Percentiles rank a stretch among this genome's conserved stretches.
Conservation (phyloP, 2,888 invertebrate genomes). For the Amorpha juglandis region DNA sequence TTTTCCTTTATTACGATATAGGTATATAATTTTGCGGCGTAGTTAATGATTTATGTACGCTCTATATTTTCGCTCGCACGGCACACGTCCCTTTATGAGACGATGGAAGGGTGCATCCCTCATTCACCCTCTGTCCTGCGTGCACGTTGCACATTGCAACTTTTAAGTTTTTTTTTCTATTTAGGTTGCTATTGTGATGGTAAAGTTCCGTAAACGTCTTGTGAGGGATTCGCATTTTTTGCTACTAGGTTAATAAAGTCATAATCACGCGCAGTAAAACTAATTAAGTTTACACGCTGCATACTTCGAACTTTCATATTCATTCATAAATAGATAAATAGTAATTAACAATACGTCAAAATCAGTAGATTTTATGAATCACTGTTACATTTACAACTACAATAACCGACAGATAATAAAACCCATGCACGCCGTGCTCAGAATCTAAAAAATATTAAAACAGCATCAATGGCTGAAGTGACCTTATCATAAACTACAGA, state of each 20-base stretch:
- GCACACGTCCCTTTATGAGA: conserved; percentile 46
- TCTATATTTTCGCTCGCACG: conserved; percentile 55
- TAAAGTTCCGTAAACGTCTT: too few relatives aligned
- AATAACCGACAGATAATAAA: too few relatives aligned
- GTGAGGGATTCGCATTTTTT: too few relatives aligned
- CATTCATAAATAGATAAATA: too few relatives aligned
- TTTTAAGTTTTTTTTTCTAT: neutral
- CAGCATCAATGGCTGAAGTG: too few relatives aligned
- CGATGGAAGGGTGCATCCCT: conserved; percentile 35
- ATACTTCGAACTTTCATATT: neutral
- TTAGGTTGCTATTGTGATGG: neutral
- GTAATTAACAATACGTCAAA: too few relatives aligned
- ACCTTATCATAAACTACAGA: too few relatives aligned
- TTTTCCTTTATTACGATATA: too few relatives aligned
- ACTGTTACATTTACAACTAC: too few relatives aligned
- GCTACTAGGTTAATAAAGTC: neutral
- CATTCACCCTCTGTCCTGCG: conserved; percentile 42
- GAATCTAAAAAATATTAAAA: too few relatives aligned
- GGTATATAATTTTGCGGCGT: conserved; percentile 55
- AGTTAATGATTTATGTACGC: conserved; percentile 49
- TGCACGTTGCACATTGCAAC: conserved; percentile 40
- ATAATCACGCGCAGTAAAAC: neutral
- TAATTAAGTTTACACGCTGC: neutral
- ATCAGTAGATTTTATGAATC: too few relatives aligned
- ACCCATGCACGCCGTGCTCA: too few relatives aligned